Evolutionary conservation across 23 tunicate genomes (phyloP).

Genomic region (Phallusia fumigata): DNA sequence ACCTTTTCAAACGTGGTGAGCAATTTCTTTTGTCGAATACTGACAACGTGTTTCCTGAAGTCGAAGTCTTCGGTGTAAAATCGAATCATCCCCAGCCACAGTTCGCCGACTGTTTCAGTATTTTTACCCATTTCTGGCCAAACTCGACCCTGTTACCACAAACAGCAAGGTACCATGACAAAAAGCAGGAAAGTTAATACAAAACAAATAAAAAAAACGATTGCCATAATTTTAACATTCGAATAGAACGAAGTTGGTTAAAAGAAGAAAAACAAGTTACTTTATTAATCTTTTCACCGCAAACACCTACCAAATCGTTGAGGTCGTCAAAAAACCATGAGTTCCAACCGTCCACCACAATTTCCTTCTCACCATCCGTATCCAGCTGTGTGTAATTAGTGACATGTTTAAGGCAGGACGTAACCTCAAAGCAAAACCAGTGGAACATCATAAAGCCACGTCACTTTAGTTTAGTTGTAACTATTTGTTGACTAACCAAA

Average conservation of each 20-base stretch:
- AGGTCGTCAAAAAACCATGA: slow-evolving; percentile 78
- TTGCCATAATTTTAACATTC: too few species aligned
- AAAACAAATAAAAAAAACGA: too few species aligned
- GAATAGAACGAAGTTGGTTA: too few species aligned
- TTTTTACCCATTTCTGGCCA: slow-evolving; percentile 63
- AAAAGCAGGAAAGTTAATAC: too few species aligned
- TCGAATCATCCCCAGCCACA: slow-evolving; percentile 74
- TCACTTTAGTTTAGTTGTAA: too few species aligned
- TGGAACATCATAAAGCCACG: too few species aligned
- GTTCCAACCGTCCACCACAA: slow-evolving; percentile 79
- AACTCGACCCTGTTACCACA: slow-evolving; percentile 38
- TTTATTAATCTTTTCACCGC: too few species aligned
- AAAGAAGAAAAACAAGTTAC: too few species aligned
- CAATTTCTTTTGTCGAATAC: slow-evolving; percentile 61
- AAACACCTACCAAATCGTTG: slow-evolving; percentile 46
- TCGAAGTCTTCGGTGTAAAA: slow-evolving; percentile 84
- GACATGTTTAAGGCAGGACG: not conserved
- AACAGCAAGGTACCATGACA: too few species aligned
- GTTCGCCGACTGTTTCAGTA: slow-evolving; percentile 65
- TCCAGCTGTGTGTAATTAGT: not conserved
- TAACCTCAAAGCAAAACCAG: too few species aligned
- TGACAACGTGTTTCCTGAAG: slow-evolving; percentile 65
- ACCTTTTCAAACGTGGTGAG: slow-evolving; percentile 92
- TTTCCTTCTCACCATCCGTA: slow-evolving; percentile 15
- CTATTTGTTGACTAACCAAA: too few species aligned